Evolutionary conservation across 2,888 invertebrate species (phyloP).

Genomic region (Melanostoma scalare): DNA sequence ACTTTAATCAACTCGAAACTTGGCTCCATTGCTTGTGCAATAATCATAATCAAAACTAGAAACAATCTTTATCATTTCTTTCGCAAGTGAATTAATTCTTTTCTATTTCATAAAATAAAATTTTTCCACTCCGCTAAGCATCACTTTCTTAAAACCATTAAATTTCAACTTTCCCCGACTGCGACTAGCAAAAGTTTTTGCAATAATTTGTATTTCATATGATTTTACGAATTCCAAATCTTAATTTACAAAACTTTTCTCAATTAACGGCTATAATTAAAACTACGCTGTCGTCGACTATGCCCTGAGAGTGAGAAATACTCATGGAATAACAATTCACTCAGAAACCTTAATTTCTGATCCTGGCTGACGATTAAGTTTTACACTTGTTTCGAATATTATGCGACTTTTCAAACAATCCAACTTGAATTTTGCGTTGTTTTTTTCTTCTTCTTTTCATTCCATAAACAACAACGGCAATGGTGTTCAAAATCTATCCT

Average conservation of each 20-base stretch:
- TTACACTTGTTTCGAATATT: constrained; percentile 56
- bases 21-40: constrained; percentile 14
- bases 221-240: constrained; percentile 55
- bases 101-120: too few species aligned
- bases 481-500: constrained; percentile 27
- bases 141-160: constrained; percentile 35
- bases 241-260: constrained; percentile 62
- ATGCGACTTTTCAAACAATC: constrained; percentile 43
- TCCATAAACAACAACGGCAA: constrained; percentile 60
- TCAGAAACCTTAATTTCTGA: constrained; percentile 40
- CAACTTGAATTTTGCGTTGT: constrained; percentile 13
- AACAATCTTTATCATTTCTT: too few species aligned
- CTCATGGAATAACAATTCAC: constrained; percentile 56
- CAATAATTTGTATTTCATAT: constrained; percentile 48
- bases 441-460: constrained; percentile 37
- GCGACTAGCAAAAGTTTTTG: background rate
- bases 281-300: constrained; percentile 41
- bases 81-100: too few species aligned
- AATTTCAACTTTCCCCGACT: constrained; percentile 42
- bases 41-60: too few species aligned
- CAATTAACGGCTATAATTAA: constrained; percentile 67
- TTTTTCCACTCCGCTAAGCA: too few species aligned
- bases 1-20: constrained; percentile 10
- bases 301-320: constrained; percentile 5
- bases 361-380: constrained; percentile 61